Percentiles rank a stretch among this genome's conserved stretches.
Conservation (phyloP, 2,113 vertebrate genomes). For the Alouatta palliata region DNA sequence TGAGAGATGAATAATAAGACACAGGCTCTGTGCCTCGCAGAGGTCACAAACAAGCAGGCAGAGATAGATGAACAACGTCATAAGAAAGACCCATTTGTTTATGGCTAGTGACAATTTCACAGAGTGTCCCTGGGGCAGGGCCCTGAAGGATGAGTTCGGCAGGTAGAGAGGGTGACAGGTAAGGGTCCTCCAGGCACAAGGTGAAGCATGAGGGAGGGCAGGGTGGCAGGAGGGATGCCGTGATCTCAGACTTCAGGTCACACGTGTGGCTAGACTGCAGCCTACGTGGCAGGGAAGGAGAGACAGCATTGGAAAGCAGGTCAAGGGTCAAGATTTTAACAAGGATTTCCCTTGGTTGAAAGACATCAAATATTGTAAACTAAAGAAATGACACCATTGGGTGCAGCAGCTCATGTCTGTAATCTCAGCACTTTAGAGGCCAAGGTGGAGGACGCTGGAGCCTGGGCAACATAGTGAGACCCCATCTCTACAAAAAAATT, state of each 20-base stretch:
- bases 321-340: neutral
- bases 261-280: neutral
- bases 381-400: neutral
- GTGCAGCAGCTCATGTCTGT: too few relatives aligned
- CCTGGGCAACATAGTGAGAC: too few relatives aligned
- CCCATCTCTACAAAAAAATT: too few relatives aligned
- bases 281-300: neutral
- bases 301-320: neutral
- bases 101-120: neutral
- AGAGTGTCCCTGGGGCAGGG: neutral
- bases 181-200: neutral
- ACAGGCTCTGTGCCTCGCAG: neutral
- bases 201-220: neutral
- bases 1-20: neutral
- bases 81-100: neutral
- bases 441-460: too few relatives aligned
- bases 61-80: neutral
- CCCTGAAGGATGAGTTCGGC: neutral
- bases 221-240: neutral
- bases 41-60: neutral
- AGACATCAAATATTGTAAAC: neutral
- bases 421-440: too few relatives aligned
- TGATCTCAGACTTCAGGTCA: neutral
- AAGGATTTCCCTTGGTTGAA: neutral
- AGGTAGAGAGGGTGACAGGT: neutral